These are phyloP conservation scores for Phoeniculus purpureus DNA, from an alignment of 2,797 vertebrate species.

Conservation along the genomic window DNA sequence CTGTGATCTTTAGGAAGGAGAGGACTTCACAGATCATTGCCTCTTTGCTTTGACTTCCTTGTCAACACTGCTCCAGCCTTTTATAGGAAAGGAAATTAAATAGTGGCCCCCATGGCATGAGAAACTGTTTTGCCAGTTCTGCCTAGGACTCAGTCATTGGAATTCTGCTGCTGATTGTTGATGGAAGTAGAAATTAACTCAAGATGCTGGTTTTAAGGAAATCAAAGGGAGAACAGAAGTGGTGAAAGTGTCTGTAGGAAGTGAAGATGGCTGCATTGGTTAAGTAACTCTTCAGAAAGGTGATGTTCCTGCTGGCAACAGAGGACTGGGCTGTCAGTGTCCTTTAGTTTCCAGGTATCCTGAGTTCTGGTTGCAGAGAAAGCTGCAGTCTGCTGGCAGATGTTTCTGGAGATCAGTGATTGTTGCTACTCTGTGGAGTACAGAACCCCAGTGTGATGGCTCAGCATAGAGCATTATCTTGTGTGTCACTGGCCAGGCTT, in stretches of 20 bases:
- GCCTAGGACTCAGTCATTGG: not conserved
- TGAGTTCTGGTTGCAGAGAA: not conserved
- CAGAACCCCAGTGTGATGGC: not conserved
- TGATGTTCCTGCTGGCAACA: not conserved
- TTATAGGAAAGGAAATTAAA: not conserved
- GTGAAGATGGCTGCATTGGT: not conserved
- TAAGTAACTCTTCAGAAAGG: not conserved
- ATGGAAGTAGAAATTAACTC: not conserved
- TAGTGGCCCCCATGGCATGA: not conserved
- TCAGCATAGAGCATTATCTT: not conserved
- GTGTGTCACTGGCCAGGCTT: not conserved
- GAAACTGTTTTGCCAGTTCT: not conserved
- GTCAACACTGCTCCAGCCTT: not conserved
- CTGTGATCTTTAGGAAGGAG: rapidly evolving
- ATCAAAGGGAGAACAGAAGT: not conserved
- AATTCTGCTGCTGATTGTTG: not conserved
- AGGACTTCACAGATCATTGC: not conserved
- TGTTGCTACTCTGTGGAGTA: not conserved
- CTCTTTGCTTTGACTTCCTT: not conserved
- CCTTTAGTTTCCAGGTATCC: not conserved
- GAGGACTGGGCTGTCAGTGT: not conserved
- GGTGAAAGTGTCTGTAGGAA: not conserved
- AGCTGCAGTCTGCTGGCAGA: not conserved
- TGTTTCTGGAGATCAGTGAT: rapidly evolving
- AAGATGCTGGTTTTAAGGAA: not conserved